Evolutionary conservation across 2,888 invertebrate genomes (phyloP), one percentile per base, ranked within the genome.

Genomic region (Melikaiella ostensackeni): DNA sequence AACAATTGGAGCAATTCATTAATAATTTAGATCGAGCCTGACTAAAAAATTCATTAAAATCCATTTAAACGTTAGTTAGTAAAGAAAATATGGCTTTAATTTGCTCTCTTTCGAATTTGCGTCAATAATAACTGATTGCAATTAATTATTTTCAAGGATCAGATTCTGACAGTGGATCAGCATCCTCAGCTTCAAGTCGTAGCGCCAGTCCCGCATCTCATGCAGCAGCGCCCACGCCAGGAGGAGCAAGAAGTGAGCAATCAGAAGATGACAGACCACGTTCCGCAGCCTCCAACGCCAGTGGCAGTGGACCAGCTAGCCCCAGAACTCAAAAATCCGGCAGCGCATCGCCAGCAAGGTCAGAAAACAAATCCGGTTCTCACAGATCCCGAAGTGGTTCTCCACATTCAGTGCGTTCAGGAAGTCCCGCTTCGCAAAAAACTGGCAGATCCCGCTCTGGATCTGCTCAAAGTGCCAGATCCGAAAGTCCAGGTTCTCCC

Each of bases 161-260:
- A 7, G 93, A 92, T 16, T 93, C 93, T 1, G 93, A 93, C 50
- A 92, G 92, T 84, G 92, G 91, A n/a, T 92, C 92, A 2, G 91
- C 87, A 6, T 89, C 90, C 1, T 88, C 89, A 9, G 86, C 86
- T 75, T 90, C 90, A 16, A 92, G 92, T 84, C 89, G 92, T 13
- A 93, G 92, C 81, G 89, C 85, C 5, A 92, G 92, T 82, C 92
- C 92, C n/a, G 84, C 83, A 8, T 82, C 82, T 24, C 70, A 55
- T 5, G 89, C 91, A 33, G 90, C 88, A 70, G 91, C 91, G 1
- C 91, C 92, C 1, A 91, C 90, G 13, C 92, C 92, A 16, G 92
- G 92, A 16, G 89, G 83, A 13, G 82, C 83, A 2, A 79, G 86
- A 77, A 88, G 84, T 30, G 86, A 88, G 4, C 85, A 84, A 59